Base-by-base conservation (phyloP, 1,140 invertebrate species). In the Temnothorax nylanderi region DNA sequence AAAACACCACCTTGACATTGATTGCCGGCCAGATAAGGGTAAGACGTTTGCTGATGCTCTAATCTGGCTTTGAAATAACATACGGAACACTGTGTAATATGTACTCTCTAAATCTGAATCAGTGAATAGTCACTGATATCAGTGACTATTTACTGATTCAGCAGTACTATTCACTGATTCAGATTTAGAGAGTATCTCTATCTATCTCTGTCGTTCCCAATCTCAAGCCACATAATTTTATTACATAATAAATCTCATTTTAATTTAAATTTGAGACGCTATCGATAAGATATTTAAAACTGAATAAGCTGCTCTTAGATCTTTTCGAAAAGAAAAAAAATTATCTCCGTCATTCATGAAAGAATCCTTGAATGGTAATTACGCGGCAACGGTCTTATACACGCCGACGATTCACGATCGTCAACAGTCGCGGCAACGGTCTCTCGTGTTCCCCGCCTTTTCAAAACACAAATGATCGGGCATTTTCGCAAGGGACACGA, bases 401-500 rank as follows among this genome's bases (percentile, higher is more conserved):
- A 6, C 3, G 21, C 11, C 37, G 65, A 41, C 13, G 32, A 54
- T 10, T 67, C 62, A 37, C 16, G 18, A 54, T 80, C 16, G 3
- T 54, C 32, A 51, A 69, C 18, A 32, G 13, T 26, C 26, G 37
- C 8, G 11, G 10, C 18, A 71, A 71, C 21, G 6, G 34, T 32
- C 18, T 32, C 37, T 44, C 34, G 0, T 16, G 26, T 5, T n/a
- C 7, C 41, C 37, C 6, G 21, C 10, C 37, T 47, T n/a, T 51
- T 34, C 37, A 10, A 64, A 82, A 47, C 21, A 44, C 6, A 21
- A 44, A 47, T 8, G n/a, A 3, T 32, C n/a, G 8, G 7, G 10
- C 26, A 72, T 62, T 74, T 84, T 84, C 54, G 41, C 34, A 49
- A 75, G 80, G 60, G 51, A 44, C 26, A 11, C 37, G 67, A 47